Evolutionary conservation across 2,888 invertebrate genomes (phyloP), one percentile per base, ranked within the genome.

Genomic region (Clunio marinus): DNA sequence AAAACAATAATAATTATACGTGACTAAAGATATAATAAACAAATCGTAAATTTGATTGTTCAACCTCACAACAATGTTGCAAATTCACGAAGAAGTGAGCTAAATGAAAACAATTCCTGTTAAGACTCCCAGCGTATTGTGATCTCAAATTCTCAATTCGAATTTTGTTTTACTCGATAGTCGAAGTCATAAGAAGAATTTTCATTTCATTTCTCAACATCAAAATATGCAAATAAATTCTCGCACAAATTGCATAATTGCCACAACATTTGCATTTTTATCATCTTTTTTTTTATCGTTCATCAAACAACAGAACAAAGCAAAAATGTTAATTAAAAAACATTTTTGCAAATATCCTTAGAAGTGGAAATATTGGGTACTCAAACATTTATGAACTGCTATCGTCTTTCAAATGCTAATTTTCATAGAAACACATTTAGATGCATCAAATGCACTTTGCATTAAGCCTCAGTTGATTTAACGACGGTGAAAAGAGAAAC

Each of bases 1-100:
- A 15, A 66, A 22, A 32, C 24, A 55, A 66, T 66, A 66, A 66
- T 22, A 55, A 66, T 66, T 51, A 66, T 20, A 66, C 66, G 66
- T 66, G 66, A 66, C 55, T 66, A 55, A 63, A 57, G 46, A 63
- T 46, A 41, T 28, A 63, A 63, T 66, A 55, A 66, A 55, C 27
- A 35, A 35, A 35, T 55, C 25, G 45, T 24, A 46, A 46, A 17
- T 32, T 57, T 25, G 8, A 57, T 27, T 24, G 57, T 22, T 13
- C 20, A 57, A 20, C n/a, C 2, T 57, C 8, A 25, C 20, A 22
- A 51, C 51, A 51, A 51, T 15, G 51, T 57, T 57, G 57, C 5
- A 57, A 13, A 4, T 32, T 32, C 5, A 32, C 35, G n/a, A n/a
- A n/a, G n/a, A n/a, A n/a, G n/a, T n/a, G n/a, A n/a, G n/a, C n/a